phyloP scores from a whole-genome alignment of 2,113 vertebrate genomes.

The Elgaria multicarinata region DNA sequence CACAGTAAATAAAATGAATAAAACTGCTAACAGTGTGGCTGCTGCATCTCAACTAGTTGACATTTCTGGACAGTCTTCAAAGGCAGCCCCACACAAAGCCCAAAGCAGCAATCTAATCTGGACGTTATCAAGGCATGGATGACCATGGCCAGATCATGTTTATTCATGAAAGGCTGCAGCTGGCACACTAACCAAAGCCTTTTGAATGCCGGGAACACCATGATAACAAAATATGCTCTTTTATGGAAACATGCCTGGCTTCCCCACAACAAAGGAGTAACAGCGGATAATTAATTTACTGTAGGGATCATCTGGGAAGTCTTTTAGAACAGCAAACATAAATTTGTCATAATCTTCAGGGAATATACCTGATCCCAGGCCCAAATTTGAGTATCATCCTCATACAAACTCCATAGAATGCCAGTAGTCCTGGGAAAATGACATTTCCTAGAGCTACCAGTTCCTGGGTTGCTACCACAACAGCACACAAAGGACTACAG shows the following conservation, averaged over 20 bases:
- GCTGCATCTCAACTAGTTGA: neutral
- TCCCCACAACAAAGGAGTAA: neutral
- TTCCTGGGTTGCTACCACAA: neutral
- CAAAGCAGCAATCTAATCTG: slow-evolving; percentile 3
- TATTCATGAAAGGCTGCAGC: neutral
- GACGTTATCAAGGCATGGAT: neutral
- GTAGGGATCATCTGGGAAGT: neutral
- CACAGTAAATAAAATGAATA: neutral
- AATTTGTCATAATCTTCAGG: neutral
- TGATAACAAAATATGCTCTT: slow-evolving; percentile 4
- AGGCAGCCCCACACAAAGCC: neutral
- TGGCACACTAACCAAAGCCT: neutral
- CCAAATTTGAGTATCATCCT: neutral
- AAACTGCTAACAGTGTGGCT: neutral
- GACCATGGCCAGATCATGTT: neutral
- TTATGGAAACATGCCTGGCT: neutral
- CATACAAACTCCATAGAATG: no score
- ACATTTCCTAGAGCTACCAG: neutral
- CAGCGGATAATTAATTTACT: slow-evolving; percentile 3
- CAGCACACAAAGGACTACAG: neutral
- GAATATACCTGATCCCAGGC: neutral
- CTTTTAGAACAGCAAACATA: neutral
- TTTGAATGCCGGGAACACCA: neutral
- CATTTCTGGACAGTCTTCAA: slow-evolving; percentile 5
- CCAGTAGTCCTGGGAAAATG: neutral